Evolutionary conservation across 2,888 invertebrate genomes (phyloP).

Genomic region (Thysanoteuthis rhombus): DNA sequence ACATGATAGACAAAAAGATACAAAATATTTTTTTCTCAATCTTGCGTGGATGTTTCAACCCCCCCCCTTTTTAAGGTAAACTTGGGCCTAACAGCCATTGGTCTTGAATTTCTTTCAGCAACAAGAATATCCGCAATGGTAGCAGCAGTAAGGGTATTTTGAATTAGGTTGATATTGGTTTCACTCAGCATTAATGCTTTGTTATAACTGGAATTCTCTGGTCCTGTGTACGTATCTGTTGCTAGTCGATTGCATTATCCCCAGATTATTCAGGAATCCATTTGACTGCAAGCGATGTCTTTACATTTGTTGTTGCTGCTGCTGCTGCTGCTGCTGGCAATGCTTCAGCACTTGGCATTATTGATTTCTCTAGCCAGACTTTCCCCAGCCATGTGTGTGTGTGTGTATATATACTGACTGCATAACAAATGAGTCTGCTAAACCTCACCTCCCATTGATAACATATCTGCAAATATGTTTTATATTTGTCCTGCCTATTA

Average conservation of each 20-base stretch:
- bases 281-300: background rate
- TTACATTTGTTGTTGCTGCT: background rate
- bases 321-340: background rate
- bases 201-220: background rate
- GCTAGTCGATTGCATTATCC: background rate
- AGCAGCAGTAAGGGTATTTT: no score
- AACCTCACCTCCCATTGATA: background rate
- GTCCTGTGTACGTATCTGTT: background rate
- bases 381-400: background rate
- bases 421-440: constrained; percentile 24
- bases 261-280: background rate
- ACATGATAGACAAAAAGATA: no score
- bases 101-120: no score
- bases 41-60: no score
- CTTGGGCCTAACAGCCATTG: no score
- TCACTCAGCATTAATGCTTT: background rate
- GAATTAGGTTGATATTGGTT: background rate
- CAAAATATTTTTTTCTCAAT: no score
- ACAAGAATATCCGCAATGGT: no score
- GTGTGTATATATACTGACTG: background rate
- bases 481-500: background rate
- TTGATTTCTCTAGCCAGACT: background rate
- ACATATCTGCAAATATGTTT: background rate
- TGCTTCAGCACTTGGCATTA: background rate
- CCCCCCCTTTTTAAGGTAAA: no score